Evolutionary conservation across 2,797 vertebrate species (phyloP).

Genomic region (Tadarida brasiliensis): DNA sequence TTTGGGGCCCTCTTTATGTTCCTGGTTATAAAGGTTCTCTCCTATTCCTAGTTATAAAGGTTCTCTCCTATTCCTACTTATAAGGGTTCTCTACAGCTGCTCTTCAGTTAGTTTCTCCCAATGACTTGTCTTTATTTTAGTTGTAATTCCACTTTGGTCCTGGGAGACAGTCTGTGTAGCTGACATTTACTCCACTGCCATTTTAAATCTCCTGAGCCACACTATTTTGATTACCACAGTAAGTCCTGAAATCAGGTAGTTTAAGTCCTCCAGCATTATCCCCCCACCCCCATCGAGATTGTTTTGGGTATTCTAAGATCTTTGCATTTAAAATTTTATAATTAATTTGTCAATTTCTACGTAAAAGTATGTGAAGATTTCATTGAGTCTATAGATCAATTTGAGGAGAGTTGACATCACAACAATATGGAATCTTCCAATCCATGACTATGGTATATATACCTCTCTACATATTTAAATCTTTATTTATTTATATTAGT

Average conservation of each 20-base stretch:
- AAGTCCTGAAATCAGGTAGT: neutral
- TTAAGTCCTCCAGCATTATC: neutral
- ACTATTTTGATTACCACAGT: neutral
- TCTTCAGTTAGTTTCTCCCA: no score
- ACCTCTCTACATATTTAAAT: neutral
- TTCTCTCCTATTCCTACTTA: no score
- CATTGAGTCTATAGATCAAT: neutral
- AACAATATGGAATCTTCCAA: neutral
- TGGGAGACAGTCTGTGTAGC: no score
- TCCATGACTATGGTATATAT: neutral
- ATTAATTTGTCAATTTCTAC: neutral
- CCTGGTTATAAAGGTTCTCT: no score
- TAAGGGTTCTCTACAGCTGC: no score
- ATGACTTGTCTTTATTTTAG: no score
- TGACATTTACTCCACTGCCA: no score
- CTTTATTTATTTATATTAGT: constrained; percentile 6
- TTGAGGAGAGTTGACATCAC: neutral
- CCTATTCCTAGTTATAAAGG: no score
- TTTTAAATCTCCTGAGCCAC: no score
- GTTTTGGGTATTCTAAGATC: neutral
- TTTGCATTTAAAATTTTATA: neutral
- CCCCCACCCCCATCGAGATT: neutral
- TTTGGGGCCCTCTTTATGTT: no score
- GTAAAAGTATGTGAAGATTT: neutral
- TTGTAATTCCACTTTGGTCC: no score